Evolutionary conservation across 2,113 vertebrate species (phyloP), one percentile per base, ranked within the genome.

Genomic region (Oryzias curvinotus): DNA sequence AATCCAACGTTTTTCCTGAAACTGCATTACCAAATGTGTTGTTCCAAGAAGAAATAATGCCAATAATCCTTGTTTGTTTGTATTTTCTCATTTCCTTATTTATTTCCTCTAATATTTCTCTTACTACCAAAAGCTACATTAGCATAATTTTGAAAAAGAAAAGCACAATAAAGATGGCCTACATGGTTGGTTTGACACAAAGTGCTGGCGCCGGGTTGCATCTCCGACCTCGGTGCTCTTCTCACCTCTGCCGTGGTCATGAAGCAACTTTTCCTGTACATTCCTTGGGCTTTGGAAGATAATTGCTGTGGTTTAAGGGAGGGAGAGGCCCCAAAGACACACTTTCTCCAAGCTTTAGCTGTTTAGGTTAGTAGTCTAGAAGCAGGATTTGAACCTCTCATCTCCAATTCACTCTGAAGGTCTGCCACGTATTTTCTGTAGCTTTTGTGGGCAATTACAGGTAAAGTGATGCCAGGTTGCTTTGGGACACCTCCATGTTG

Each of bases 221-320:
- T 86, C 70, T 60, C 80, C 62, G 72, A 84, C 78, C 69, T 81
- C 78, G 69, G 65, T 73, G 52, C 59, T 73, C 71, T 84, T 88
- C 85, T 86, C 85, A 87, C 88, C 87, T 91, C 82, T 1, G 68
- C 79, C 46, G 81, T 64, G 83, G 86, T 88, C 86, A 82, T 52
- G 78, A 81, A 85, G 82, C 87, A 75, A 83, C 80, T 83, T 77
- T 87, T 89, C 87, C 83, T 87, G 83, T 76, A 75, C 88, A 88
- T 87, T 88, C 87, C 82, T 86, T 68, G 54, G 61, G 80, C 69
- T 82, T 80, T 75, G 79, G 81, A 82, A 74, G 76, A 85, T 87
- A 88, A 86, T 88, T 89, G 76, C 86, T 88, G 86, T 44, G 86
- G 89, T 89, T 80, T 79, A 77, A 66, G 75, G 73, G 75, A 83